Base-by-base conservation (phyloP, 2,888 invertebrate genomes). In the Napeogenes sylphis region DNA sequence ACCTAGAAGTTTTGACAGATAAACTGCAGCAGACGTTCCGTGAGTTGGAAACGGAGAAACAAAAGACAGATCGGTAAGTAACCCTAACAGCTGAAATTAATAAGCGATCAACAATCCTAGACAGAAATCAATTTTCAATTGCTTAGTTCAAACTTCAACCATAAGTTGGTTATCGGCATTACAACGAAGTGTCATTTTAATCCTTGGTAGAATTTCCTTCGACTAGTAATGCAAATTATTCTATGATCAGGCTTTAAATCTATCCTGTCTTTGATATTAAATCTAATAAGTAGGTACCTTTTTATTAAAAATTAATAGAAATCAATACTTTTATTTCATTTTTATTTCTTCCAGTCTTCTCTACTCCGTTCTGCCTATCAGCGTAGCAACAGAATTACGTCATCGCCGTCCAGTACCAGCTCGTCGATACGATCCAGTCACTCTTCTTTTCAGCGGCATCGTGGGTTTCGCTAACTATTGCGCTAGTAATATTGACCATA, bases 11-110 rank as follows among this genome's bases (percentile, higher is more conserved):
- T 66, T 92, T 98, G 12, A 98, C 98, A 32, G 98, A 98, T 80
- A 97, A 98, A 85, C 91, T 98, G 65, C 98, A 98, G 80, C 97
- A 97, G 84, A 98, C 98, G 0, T 97, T 97, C 87, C 91, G 98
- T 66, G 98, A 98, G 80, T 91, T 98, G 75, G 98, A 98, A 76
- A 94, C 95, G 53, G 98, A 98, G 86, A 98, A 98, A 82, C 95
- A 97, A 85, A 98, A 98, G 90, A 98, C 98, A 45, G 98, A 98
- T 88, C 94, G 96, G 97, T 96, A 65, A 4, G 21, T 14, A 8
- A 6, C 38, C n/a, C 38, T 33, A 4, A 30, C 51, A 35, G 33
- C 35, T 35, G 4, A 30, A 6, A 21, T 56, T 3, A 42, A 10
- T 42, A 42, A 42, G 5, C 3, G 12, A 10, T 42, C 35, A 5